phyloP scores from a whole-genome alignment of 2,113 vertebrate species.

The Paratilapia polleni region DNA sequence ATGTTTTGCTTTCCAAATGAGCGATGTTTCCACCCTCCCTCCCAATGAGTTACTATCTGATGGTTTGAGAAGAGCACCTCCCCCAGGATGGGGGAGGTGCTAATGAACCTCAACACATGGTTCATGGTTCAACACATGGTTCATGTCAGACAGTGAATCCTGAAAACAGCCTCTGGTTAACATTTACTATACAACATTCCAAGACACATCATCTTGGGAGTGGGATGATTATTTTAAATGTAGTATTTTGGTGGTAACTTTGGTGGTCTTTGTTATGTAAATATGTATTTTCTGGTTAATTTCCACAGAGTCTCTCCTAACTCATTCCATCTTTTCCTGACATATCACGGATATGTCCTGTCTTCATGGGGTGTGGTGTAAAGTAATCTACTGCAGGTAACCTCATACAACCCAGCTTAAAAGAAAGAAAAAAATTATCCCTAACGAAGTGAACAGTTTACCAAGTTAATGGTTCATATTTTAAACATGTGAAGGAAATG shows the following conservation, averaged over 20 bases:
- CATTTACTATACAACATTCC: not conserved
- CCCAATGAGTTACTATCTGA: conserved; percentile 7
- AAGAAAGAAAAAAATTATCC: not conserved
- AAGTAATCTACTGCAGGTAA: not conserved
- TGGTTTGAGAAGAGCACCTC: conserved; percentile 27
- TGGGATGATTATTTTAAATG: not conserved
- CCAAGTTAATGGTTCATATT: not conserved
- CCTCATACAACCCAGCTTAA: not conserved
- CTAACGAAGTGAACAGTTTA: not conserved
- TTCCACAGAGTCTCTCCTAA: not conserved
- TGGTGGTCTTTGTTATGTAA: not conserved
- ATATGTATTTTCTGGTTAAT: not conserved
- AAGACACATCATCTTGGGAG: not conserved
- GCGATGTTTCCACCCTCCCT: conserved; percentile 15
- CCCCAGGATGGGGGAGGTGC: no score
- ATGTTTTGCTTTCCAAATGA: conserved; percentile 31
- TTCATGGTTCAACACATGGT: no score
- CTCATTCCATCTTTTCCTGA: not conserved
- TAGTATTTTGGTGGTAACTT: not conserved
- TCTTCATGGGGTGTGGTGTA: not conserved
- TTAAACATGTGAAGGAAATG: not conserved
- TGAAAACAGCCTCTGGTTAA: not conserved
- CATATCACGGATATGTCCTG: not conserved
- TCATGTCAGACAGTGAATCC: conserved; percentile 19
- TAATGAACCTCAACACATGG: no score